Evolutionary conservation across 2,797 vertebrate species (phyloP).

Genomic region (Neosilurus mollespiculum): DNA sequence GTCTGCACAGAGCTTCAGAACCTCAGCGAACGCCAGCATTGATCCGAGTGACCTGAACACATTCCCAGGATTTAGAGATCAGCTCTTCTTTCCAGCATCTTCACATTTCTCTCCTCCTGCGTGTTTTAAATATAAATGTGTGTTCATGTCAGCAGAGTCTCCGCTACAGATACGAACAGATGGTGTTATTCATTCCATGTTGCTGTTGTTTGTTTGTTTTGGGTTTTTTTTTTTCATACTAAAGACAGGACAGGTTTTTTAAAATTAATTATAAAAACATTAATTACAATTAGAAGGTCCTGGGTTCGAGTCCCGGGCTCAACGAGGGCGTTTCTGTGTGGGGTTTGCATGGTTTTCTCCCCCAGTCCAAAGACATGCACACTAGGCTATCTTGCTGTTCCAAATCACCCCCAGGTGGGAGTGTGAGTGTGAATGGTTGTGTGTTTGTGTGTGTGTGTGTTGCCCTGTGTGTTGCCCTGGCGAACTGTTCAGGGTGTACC

Average conservation of each 20-base stretch:
- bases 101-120: background rate
- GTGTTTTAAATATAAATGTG: background rate
- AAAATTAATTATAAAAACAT: too few species aligned
- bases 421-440: too few species aligned
- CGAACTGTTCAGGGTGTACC: too few species aligned
- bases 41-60: slow-evolving; percentile 48
- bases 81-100: background rate
- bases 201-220: background rate
- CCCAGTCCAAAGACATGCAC: too few species aligned
- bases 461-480: too few species aligned
- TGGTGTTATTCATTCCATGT: background rate
- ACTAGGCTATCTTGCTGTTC: too few species aligned
- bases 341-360: too few species aligned
- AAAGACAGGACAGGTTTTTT: background rate
- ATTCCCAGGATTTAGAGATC: slow-evolving; percentile 15
- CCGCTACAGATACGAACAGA: background rate
- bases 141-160: background rate
- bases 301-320: too few species aligned
- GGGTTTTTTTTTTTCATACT: background rate
- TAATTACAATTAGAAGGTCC: too few species aligned
- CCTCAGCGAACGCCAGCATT: slow-evolving; percentile 33
- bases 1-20: slow-evolving; percentile 41
- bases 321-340: too few species aligned
- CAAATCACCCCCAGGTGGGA: too few species aligned
- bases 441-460: too few species aligned